A percentile compares a stretch with the other conserved stretches of the same genome.
Evolutionary conservation across 2,113 vertebrate species (phyloP).

Genomic region (Ovibos moschatus): DNA sequence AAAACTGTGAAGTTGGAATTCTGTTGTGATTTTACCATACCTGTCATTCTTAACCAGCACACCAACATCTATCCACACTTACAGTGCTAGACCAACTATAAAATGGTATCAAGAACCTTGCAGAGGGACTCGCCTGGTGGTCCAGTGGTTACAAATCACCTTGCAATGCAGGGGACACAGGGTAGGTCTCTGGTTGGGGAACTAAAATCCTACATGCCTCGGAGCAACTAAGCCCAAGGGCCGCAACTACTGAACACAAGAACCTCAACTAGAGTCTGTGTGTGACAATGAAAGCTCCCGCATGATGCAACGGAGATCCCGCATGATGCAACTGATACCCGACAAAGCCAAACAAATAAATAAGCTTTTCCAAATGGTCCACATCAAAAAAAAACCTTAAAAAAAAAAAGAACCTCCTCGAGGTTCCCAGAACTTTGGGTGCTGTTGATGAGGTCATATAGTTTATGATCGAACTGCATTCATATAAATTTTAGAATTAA

Average conservation of each 20-base stretch:
- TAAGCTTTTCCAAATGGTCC: background rate
- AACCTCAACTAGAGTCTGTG: background rate
- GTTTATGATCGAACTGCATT: background rate
- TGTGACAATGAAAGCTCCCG: background rate
- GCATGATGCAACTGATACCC: background rate
- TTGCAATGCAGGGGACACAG: background rate
- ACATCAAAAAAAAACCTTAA: background rate
- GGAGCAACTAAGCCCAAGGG: background rate
- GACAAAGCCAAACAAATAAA: background rate
- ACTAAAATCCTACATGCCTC: background rate
- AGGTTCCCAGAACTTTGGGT: background rate
- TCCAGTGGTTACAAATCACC: background rate
- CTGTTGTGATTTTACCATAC: background rate
- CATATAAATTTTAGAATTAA: background rate
- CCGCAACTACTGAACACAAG: background rate
- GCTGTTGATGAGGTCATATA: background rate
- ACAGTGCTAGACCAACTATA: background rate
- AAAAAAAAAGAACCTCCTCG: background rate
- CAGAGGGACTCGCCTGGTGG: background rate
- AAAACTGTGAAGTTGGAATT: background rate
- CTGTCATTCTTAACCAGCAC: background rate
- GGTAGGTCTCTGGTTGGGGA: background rate
- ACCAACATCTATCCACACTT: background rate
- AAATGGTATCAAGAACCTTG: background rate
- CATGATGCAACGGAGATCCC: background rate